Conservation (phyloP, 2,113 vertebrate genomes). For the Nesoenas mayeri region DNA sequence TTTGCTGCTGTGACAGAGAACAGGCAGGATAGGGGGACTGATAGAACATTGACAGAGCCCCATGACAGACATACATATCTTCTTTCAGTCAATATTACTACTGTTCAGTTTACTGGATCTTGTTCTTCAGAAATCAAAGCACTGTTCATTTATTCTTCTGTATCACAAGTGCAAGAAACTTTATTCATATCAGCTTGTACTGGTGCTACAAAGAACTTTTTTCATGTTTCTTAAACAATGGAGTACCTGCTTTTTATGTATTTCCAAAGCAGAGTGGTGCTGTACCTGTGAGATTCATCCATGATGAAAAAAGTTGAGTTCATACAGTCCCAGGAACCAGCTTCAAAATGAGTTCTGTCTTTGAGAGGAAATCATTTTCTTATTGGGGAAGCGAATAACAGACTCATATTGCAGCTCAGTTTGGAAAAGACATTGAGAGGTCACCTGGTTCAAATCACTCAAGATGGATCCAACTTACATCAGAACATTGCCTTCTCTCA, state of each 20-base stretch:
- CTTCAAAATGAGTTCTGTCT: neutral
- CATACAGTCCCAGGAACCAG: neutral
- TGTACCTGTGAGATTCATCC: neutral
- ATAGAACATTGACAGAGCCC: neutral
- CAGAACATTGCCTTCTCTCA: neutral
- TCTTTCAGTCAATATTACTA: neutral
- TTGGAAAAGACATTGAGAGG: neutral
- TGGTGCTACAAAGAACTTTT: neutral
- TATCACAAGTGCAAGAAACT: neutral
- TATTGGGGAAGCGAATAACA: neutral
- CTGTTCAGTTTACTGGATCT: neutral
- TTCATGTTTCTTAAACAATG: neutral
- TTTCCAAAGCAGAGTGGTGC: neutral
- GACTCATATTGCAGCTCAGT: neutral
- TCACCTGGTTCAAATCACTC: neutral
- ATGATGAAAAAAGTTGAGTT: neutral
- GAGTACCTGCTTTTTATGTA: neutral
- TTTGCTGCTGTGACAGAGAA: neutral
- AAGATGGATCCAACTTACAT: neutral
- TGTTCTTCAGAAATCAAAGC: neutral
- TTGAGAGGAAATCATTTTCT: neutral
- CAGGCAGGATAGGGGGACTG: neutral
- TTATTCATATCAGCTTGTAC: neutral
- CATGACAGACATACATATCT: neutral
- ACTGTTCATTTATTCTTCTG: slow-evolving; percentile 23